A percentile compares a stretch with the other conserved stretches of the same genome.
phyloP scores from a whole-genome alignment of 2,888 invertebrate genomes.

The Ichneumoninae sp. region DNA sequence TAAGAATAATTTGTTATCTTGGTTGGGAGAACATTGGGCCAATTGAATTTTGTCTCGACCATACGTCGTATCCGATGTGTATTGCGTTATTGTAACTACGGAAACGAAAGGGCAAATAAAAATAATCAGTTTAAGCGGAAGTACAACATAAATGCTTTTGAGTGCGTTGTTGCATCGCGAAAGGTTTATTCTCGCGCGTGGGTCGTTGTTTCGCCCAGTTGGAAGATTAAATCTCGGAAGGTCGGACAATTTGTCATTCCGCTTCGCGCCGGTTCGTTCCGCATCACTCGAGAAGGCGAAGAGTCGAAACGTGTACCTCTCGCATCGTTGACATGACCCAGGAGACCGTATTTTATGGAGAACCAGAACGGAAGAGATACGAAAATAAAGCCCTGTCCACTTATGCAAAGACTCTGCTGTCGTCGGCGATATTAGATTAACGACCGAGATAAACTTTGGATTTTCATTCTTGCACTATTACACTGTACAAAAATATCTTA shows the following conservation, averaged over 20 bases:
- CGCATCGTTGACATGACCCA: neutral
- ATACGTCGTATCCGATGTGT: neutral
- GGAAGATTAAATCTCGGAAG: conserved; percentile 35
- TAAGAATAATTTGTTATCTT: neutral
- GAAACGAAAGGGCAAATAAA: neutral
- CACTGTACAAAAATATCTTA: too few species aligned
- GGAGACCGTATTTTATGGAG: neutral
- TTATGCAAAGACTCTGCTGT: neutral
- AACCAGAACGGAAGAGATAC: neutral
- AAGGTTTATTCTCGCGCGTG: neutral
- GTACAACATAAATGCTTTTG: neutral
- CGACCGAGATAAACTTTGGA: too few species aligned
- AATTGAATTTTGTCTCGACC: conserved; percentile 6
- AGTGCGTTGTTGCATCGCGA: neutral
- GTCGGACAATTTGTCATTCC: conserved; percentile 27
- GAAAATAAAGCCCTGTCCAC: neutral
- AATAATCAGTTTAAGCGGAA: neutral
- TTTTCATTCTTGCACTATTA: too few species aligned
- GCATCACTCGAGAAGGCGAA: conserved; percentile 9
- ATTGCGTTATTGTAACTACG: neutral
- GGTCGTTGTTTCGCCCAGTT: conserved; percentile 11
- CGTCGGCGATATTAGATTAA: too few species aligned
- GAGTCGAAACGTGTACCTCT: conserved; percentile 9
- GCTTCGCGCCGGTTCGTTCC: conserved; percentile 5
- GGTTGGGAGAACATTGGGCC: neutral